These are phyloP conservation scores for Enteromius trimaculatus DNA, from an alignment of 2,797 vertebrate genomes.

Conservation along the genomic window DNA sequence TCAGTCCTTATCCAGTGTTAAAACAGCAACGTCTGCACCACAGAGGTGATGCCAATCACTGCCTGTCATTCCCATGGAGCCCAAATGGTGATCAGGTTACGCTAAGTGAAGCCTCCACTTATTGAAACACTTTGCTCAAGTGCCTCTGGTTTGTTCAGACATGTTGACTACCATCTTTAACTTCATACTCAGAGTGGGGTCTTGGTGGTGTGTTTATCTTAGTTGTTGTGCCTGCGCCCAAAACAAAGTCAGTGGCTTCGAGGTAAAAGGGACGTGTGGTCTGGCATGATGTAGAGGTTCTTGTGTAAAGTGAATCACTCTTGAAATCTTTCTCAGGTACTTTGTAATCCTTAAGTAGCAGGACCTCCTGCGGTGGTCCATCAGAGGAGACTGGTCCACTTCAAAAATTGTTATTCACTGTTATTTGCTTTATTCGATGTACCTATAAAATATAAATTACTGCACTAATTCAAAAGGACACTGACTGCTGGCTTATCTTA, in stretches of 20 bases:
- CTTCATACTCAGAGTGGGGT: constrained; percentile 49
- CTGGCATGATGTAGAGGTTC: constrained; percentile 23
- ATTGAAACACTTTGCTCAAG: constrained; percentile 61
- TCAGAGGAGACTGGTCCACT: neutral
- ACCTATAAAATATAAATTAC: neutral
- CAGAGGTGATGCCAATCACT: constrained; percentile 59
- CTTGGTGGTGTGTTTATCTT: constrained; percentile 32
- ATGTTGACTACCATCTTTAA: constrained; percentile 59
- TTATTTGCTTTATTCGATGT: neutral
- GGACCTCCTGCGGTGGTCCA: neutral
- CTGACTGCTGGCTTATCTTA: neutral
- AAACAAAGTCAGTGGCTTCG: constrained; percentile 37
- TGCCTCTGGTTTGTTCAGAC: constrained; percentile 67
- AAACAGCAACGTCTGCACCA: constrained; percentile 43
- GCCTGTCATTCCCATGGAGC: constrained; percentile 67
- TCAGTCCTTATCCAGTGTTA: constrained; percentile 56
- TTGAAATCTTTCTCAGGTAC: neutral
- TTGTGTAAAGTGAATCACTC: constrained; percentile 21
- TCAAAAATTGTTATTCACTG: neutral
- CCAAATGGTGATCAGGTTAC: constrained; percentile 70
- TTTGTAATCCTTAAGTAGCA: neutral
- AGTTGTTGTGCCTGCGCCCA: neutral
- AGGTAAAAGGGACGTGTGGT: constrained; percentile 27
- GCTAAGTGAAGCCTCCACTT: constrained; percentile 54
- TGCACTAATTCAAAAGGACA: neutral